phyloP scores from a whole-genome alignment of 2,113 vertebrate species.

The Pungitius pungitius region DNA sequence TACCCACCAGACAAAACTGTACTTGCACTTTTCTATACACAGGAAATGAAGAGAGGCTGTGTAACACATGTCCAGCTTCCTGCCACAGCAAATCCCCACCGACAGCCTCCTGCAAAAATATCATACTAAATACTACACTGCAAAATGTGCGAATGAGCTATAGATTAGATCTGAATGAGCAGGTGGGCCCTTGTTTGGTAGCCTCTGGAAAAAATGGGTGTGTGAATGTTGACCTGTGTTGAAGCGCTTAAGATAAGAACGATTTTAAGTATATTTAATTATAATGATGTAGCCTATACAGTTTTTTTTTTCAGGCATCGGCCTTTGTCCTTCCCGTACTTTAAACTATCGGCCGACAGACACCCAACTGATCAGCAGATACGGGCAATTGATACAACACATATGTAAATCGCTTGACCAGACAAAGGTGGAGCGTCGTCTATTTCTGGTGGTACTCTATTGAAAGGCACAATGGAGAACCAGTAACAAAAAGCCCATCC shows the following conservation, averaged over 20 bases:
- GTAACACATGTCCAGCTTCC: constrained; percentile 4
- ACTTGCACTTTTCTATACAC: constrained; percentile 17
- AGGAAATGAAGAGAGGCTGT: constrained; percentile 14
- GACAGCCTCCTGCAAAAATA: background rate
- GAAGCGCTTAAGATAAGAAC: background rate
- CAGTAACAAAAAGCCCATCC: background rate
- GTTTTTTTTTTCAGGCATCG: background rate
- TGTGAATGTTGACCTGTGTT: background rate
- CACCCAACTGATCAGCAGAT: background rate
- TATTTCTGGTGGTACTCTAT: background rate
- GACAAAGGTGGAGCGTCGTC: background rate
- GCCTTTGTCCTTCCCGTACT: background rate
- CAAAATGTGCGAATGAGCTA: background rate
- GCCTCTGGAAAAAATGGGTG: background rate
- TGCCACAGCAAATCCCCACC: background rate
- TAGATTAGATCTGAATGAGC: background rate
- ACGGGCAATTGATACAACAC: background rate
- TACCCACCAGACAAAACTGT: background rate
- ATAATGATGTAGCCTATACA: background rate
- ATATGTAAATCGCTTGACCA: background rate
- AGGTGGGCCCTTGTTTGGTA: background rate
- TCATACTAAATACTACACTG: background rate
- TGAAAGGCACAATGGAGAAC: background rate
- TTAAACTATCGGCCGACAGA: background rate
- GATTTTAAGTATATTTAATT: background rate